phyloP scores from a whole-genome alignment of 2,888 invertebrate species.

The Sylvicola fuscatus region DNA sequence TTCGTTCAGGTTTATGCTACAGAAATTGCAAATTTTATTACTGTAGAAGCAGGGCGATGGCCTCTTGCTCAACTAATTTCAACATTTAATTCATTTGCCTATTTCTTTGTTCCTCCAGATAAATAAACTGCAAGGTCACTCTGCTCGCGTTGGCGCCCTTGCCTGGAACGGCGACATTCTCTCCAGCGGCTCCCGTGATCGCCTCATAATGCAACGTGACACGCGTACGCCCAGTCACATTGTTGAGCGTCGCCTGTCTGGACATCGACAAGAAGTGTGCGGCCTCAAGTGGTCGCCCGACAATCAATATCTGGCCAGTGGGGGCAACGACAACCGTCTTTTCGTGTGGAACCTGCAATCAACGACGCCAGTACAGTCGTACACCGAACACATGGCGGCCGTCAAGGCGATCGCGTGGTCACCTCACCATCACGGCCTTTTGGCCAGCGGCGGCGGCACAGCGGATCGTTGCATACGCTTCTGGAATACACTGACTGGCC shows the following conservation, averaged over 20 bases:
- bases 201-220: conserved; percentile 85
- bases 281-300: conserved; percentile 98
- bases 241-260: conserved; percentile 62
- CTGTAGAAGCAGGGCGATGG: no score
- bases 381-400: conserved; percentile 90
- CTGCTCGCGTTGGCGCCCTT: conserved; percentile 78
- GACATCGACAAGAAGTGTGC: conserved; percentile 93
- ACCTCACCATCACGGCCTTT: conserved; percentile 90
- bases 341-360: conserved; percentile 58
- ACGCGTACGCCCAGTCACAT: conserved; percentile 65
- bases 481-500: conserved; percentile 96
- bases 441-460: conserved; percentile 98
- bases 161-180: conserved; percentile 97
- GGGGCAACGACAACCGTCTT: conserved; percentile 68
- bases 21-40: no score
- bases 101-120: no score
- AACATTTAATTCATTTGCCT: no score
- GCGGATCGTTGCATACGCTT: conserved; percentile 92
- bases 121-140: conserved; percentile 76
- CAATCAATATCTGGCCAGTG: conserved; percentile 90
- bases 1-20: no score
- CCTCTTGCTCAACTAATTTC: no score
- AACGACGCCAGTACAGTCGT: conserved; percentile 77
- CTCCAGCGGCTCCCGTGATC: conserved; percentile 86
- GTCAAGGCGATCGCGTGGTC: conserved; percentile 99